Conservation (phyloP, 2,888 invertebrate genomes). For the Apamea epomidion region DNA sequence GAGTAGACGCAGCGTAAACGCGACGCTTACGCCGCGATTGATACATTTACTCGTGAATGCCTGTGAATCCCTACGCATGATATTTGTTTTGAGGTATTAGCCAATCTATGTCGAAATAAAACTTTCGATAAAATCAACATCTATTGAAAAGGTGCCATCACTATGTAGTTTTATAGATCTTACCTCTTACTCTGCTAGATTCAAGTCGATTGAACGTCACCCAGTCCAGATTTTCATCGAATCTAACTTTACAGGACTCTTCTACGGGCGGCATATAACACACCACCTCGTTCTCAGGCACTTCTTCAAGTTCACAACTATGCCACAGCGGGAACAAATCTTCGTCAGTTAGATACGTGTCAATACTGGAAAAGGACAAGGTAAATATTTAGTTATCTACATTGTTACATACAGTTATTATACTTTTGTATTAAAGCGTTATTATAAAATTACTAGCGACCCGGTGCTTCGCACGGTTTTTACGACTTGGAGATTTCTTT, state of each 20-base stretch:
- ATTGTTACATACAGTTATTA: background rate
- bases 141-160: background rate
- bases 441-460: background rate
- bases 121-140: background rate
- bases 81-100: background rate
- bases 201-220: conserved; percentile 64
- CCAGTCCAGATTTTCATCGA: conserved; percentile 64
- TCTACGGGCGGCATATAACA: conserved; percentile 89
- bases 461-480: background rate
- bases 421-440: background rate
- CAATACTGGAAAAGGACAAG: conserved; percentile 73
- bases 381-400: conserved; percentile 1
- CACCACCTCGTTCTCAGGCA: conserved; percentile 79
- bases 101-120: background rate
- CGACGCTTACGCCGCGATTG: background rate
- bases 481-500: background rate
- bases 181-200: conserved; percentile 64
- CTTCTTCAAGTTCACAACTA: conserved; percentile 74
- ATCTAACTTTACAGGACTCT: conserved; percentile 89
- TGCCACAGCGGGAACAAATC: conserved; percentile 83
- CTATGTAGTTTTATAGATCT: background rate
- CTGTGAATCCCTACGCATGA: background rate
- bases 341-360: conserved; percentile 73
- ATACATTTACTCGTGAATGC: background rate
- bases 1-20: background rate